These are phyloP conservation scores for Shinisaurus crocodilurus DNA, from an alignment of 2,113 vertebrate species.

Conservation along the genomic window DNA sequence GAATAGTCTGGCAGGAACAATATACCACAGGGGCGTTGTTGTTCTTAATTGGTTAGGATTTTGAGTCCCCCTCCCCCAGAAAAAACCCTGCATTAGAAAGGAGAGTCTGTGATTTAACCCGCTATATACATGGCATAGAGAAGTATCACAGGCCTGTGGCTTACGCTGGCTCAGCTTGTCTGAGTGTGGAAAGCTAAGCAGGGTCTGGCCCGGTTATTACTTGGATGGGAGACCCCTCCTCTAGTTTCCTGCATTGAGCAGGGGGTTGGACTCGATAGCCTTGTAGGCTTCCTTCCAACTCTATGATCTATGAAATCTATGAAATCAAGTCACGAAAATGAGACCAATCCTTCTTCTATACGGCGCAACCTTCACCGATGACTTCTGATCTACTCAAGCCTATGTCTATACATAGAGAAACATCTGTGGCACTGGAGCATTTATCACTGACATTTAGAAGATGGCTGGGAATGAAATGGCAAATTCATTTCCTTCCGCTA, in stretches of 20 bases:
- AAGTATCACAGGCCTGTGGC: too few relatives aligned
- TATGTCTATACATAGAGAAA: not conserved
- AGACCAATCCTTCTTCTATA: not conserved
- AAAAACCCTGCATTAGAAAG: not conserved
- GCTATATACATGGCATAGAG: not conserved
- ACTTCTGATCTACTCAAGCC: not conserved
- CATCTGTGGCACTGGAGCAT: constrained; percentile 18
- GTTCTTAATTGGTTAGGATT: constrained; percentile 18
- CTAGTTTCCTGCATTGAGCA: too few relatives aligned
- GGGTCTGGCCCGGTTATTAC: too few relatives aligned
- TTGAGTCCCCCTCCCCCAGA: not conserved
- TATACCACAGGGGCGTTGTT: not conserved
- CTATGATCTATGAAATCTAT: too few relatives aligned
- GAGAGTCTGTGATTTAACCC: constrained; percentile 49
- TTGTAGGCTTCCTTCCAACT: too few relatives aligned
- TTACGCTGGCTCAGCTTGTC: too few relatives aligned
- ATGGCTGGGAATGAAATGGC: constrained; percentile 47
- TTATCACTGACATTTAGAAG: constrained; percentile 36
- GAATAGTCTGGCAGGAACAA: constrained; percentile 37
- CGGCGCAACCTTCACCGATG: constrained; percentile 20
- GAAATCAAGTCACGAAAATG: too few relatives aligned
- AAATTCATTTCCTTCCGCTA: constrained; percentile 26
- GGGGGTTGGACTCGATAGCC: too few relatives aligned
- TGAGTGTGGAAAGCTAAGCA: too few relatives aligned
- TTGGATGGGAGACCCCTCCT: too few relatives aligned